Percentiles rank a stretch among this genome's conserved stretches.
Evolutionary conservation across 2,797 vertebrate species (phyloP).

Genomic region (Pagetopsis macropterus): DNA sequence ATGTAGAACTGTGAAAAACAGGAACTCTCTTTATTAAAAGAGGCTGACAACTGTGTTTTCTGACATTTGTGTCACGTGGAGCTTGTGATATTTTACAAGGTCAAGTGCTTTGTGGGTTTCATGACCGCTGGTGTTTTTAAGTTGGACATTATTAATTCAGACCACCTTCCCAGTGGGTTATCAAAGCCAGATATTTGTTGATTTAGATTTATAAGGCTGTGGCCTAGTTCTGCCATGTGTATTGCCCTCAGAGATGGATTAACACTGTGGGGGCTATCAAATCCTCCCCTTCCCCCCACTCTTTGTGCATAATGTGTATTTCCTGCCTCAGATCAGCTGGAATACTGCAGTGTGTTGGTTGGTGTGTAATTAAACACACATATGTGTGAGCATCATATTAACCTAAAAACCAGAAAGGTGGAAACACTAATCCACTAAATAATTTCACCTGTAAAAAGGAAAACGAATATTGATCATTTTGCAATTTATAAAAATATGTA

Average conservation of each 20-base stretch:
- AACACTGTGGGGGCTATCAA: not conserved
- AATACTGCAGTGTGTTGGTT: not conserved
- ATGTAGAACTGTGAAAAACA: too few relatives aligned
- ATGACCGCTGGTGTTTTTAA: not conserved
- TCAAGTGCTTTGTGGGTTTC: not conserved
- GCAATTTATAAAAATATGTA: not conserved
- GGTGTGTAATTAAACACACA: not conserved
- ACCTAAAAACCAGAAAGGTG: too few relatives aligned
- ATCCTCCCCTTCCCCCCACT: not conserved
- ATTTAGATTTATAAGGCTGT: not conserved
- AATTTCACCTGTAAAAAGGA: not conserved
- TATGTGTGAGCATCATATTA: not conserved
- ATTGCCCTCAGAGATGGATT: not conserved
- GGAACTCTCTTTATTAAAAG: too few relatives aligned
- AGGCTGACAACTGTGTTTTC: too few relatives aligned
- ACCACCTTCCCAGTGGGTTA: not conserved
- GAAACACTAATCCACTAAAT: not conserved
- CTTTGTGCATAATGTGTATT: not conserved
- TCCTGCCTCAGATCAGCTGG: conserved; percentile 7
- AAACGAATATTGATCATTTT: not conserved
- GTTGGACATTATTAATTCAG: not conserved
- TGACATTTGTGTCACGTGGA: not conserved
- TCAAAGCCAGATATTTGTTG: conserved; percentile 5
- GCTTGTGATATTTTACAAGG: not conserved
- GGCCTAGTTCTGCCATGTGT: not conserved